These are phyloP conservation scores for Sarcophaga variegata DNA, from an alignment of 2,888 invertebrate genomes.

Conservation along the genomic window DNA sequence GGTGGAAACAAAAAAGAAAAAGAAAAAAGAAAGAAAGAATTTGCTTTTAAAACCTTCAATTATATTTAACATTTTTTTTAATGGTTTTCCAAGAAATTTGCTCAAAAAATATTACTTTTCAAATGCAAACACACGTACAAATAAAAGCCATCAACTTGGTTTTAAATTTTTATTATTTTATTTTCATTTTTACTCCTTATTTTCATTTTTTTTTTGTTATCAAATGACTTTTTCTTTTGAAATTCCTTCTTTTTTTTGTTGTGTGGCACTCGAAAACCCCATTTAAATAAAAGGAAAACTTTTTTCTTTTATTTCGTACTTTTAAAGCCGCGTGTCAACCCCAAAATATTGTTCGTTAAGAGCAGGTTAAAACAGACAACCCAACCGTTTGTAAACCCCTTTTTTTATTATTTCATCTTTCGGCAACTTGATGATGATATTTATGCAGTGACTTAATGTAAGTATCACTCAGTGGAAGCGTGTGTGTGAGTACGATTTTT, in stretches of 20 bases:
- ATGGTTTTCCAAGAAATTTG: no score
- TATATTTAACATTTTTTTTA: no score
- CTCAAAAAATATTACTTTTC: no score
- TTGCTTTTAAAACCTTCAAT: no score
- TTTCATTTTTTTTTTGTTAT: neutral
- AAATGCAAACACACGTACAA: no score
- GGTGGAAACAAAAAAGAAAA: no score
- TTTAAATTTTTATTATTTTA: neutral
- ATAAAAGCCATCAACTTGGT: no score
- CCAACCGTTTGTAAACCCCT: constrained; percentile 15
- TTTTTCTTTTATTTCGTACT: neutral
- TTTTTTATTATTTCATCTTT: constrained; percentile 4
- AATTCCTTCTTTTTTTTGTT: neutral
- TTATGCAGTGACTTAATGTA: constrained; percentile 9
- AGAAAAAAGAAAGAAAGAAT: no score
- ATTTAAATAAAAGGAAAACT: constrained; percentile 23
- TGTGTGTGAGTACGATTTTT: no score
- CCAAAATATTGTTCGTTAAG: neutral
- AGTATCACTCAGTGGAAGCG: neutral
- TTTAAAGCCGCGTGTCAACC: neutral
- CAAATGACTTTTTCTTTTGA: neutral
- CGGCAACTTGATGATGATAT: neutral
- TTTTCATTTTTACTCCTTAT: neutral
- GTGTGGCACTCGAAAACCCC: neutral
- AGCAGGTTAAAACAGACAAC: neutral